Conservation (phyloP, 2,797 vertebrate genomes). For the Notolepis coatsorum region DNA sequence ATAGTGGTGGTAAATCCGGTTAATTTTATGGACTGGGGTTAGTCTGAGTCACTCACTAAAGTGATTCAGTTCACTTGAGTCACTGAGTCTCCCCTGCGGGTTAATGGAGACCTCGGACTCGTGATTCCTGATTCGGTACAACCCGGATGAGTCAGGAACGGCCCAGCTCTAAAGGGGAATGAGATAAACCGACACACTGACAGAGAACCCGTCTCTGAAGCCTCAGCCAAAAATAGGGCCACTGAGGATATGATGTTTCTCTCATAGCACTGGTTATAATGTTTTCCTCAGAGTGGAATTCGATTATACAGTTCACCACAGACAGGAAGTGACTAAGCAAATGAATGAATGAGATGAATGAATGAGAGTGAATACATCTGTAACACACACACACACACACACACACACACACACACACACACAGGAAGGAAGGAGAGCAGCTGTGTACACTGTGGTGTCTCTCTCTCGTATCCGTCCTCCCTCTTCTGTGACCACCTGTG, state of each 20-base stretch:
- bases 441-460: background rate
- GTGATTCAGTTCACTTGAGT: too few species aligned
- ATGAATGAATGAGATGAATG: too few species aligned
- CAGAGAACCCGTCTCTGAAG: background rate
- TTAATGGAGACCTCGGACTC: too few species aligned
- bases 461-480: background rate
- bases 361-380: conserved; percentile 13
- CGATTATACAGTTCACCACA: conserved; percentile 29
- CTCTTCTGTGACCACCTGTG: conserved; percentile 9
- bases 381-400: conserved; percentile 4
- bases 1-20: too few species aligned
- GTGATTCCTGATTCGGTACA: too few species aligned
- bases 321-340: conserved; percentile 35
- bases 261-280: background rate
- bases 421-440: conserved; percentile 8
- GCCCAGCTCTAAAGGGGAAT: too few species aligned
- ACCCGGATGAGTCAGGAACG: too few species aligned
- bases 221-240: conserved; percentile 31
- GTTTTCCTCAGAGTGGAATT: conserved; percentile 12
- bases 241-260: background rate
- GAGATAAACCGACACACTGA: background rate
- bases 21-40: too few species aligned
- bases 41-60: too few species aligned
- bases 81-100: too few species aligned
- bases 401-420: conserved; percentile 6